These are phyloP conservation scores for Metacarcinus magister DNA, from an alignment of 2,888 invertebrate genomes.

Conservation along the genomic window DNA sequence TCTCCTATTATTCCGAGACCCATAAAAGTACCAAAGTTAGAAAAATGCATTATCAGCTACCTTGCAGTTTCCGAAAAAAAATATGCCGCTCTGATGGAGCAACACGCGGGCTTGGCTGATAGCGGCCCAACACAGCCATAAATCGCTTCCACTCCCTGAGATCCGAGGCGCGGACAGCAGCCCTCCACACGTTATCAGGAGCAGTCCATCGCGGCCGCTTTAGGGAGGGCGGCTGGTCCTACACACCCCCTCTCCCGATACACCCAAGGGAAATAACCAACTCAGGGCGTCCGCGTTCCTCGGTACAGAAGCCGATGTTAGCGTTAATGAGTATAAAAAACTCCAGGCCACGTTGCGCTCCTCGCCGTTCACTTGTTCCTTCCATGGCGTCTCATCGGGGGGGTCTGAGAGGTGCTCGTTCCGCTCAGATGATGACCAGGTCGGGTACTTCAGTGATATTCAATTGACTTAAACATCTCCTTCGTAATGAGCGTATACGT, in stretches of 20 bases:
- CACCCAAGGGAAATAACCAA: slow-evolving; percentile 68
- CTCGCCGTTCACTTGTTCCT: slow-evolving; percentile 71
- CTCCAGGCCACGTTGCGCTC: slow-evolving; percentile 73
- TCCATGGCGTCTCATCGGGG: slow-evolving; percentile 22
- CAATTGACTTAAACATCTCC: slow-evolving; percentile 10
- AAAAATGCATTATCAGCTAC: slow-evolving; percentile 56
- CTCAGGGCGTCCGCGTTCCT: slow-evolving; percentile 56
- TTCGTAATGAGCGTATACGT: slow-evolving; percentile 27
- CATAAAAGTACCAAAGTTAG: slow-evolving; percentile 48
- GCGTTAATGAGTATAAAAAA: slow-evolving; percentile 79
- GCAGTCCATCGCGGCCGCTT: slow-evolving; percentile 71
- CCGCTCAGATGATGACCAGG: background rate
- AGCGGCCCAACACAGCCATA: slow-evolving; percentile 69
- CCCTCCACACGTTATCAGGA: slow-evolving; percentile 71
- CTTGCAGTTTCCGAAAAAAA: slow-evolving; percentile 31
- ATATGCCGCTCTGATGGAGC: slow-evolving; percentile 11
- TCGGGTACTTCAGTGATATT: slow-evolving; percentile 23
- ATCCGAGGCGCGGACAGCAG: slow-evolving; percentile 71
- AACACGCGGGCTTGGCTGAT: slow-evolving; percentile 59
- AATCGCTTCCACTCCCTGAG: slow-evolving; percentile 59
- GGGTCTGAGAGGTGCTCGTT: background rate
- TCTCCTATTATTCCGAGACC: slow-evolving; percentile 13
- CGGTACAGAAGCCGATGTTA: slow-evolving; percentile 78
- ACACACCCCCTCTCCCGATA: background rate
- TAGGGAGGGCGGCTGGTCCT: slow-evolving; percentile 48